Evolutionary conservation across 2,797 vertebrate species (phyloP), one percentile per base, ranked within the genome.

Genomic region (Stomatorhinus walkeri): DNA sequence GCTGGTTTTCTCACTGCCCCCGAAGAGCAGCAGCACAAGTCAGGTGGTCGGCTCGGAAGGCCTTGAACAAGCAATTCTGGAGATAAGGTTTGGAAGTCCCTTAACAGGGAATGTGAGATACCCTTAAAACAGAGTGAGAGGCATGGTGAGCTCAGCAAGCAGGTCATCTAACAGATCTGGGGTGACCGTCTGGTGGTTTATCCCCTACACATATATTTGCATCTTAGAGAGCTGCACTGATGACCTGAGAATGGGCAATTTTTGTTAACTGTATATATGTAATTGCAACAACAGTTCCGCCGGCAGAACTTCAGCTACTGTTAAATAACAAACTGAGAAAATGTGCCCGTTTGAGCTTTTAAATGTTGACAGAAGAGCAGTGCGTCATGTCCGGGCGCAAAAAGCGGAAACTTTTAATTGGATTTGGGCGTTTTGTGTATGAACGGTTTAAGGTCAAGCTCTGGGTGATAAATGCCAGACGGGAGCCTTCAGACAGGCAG

Each of bases 391-490:
- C 24, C 22, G 46, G 49, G 85, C 28, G 28, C 16, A 56, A 87
- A 87, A 59, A 87, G 85, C 16, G 52, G 49, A 87, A 87, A 87
- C 28, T 56, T 54, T 87, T 87, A 87, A 87, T 87, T 87, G 51
- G 85, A 87, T 87, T 19, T 87, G 85, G 19, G 36, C 2, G 49
- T 51, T 79, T 79, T 51, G 85, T 36, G 51, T 56, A 19, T 84
- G 46, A 84, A 52, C 49, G 2, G 28, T 87, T 87, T 54, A 87
- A 87, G 85, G 85, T 87, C 85, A 87, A 32, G 85, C 32, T 56
- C 51, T 4, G 52, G 52, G 24, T 56, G 49, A 56, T 56, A 56
- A 87, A 87, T 87, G 85, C 28, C 85, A 87, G 28, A 59, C 16
- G 2, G 52, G 40, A 36, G 16, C 3, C 9, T 32, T 36, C 52